Evolutionary conservation across 2,113 vertebrate species (phyloP).

Genomic region (Cyprinodon tularosa): DNA sequence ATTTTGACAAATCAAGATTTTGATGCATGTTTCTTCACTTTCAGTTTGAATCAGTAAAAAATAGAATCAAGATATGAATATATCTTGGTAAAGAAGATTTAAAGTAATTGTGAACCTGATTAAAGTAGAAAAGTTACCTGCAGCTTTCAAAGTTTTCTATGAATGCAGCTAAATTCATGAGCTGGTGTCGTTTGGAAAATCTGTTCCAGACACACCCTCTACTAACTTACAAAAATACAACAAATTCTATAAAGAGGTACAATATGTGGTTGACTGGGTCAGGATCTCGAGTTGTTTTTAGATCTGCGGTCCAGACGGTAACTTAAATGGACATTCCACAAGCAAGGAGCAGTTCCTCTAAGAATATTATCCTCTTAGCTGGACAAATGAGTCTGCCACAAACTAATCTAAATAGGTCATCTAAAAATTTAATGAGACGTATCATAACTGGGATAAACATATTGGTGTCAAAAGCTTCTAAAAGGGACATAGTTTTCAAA

Average conservation of each 20-base stretch:
- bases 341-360: constrained; percentile 22
- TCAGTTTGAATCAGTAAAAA: background rate
- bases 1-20: background rate
- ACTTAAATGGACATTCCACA: constrained; percentile 65
- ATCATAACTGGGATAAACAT: background rate
- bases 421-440: background rate
- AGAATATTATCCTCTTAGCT: constrained; percentile 3
- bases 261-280: constrained; percentile 67
- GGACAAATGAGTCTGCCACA: background rate
- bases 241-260: constrained; percentile 57
- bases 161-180: constrained; percentile 30
- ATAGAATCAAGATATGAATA: background rate
- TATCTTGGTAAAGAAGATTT: background rate
- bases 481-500: background rate
- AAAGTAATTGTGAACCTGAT: constrained; percentile 12
- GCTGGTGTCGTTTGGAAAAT: constrained; percentile 47
- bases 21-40: background rate
- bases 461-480: too few species aligned
- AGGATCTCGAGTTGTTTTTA: constrained; percentile 47
- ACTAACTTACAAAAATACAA: constrained; percentile 58
- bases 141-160: constrained; percentile 36
- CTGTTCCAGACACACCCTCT: constrained; percentile 40
- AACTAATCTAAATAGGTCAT: background rate
- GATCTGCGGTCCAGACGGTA: constrained; percentile 51
- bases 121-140: constrained; percentile 1